Evolutionary conservation across 2,797 vertebrate species (phyloP).

Genomic region (Anolis apletophallus): DNA sequence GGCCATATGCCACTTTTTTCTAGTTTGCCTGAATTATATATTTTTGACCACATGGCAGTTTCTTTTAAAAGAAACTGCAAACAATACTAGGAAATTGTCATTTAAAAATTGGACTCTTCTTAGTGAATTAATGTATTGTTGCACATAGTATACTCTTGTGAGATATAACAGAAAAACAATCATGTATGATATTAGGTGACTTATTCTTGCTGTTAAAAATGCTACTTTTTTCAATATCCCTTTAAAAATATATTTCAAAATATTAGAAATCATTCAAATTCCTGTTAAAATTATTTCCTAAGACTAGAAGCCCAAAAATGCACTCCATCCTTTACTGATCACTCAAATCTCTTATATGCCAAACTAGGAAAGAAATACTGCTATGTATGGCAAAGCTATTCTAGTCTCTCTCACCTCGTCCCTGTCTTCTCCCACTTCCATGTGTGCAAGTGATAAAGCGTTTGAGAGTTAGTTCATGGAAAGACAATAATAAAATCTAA

Average conservation of each 20-base stretch:
- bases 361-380: not conserved
- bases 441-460: no score
- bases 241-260: slow-evolving; percentile 25
- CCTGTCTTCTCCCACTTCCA: not conserved
- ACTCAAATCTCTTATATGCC: not conserved
- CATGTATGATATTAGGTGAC: not conserved
- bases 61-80: not conserved
- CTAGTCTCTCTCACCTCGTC: not conserved
- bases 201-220: slow-evolving; percentile 30
- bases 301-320: slow-evolving; percentile 13
- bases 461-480: not conserved
- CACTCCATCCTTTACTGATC: not conserved
- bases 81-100: not conserved
- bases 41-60: slow-evolving; percentile 7
- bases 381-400: not conserved
- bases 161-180: not conserved
- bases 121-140: not conserved
- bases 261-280: slow-evolving; percentile 45
- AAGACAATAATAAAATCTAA: not conserved
- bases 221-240: slow-evolving; percentile 23
- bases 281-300: slow-evolving; percentile 24
- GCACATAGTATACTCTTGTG: not conserved
- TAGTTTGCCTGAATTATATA: not conserved
- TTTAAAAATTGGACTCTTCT: not conserved
- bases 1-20: slow-evolving; percentile 4